Percentiles rank a stretch among this genome's conserved stretches.
Evolutionary conservation across 2,888 invertebrate species (phyloP).

Genomic region (Andrena dorsata): DNA sequence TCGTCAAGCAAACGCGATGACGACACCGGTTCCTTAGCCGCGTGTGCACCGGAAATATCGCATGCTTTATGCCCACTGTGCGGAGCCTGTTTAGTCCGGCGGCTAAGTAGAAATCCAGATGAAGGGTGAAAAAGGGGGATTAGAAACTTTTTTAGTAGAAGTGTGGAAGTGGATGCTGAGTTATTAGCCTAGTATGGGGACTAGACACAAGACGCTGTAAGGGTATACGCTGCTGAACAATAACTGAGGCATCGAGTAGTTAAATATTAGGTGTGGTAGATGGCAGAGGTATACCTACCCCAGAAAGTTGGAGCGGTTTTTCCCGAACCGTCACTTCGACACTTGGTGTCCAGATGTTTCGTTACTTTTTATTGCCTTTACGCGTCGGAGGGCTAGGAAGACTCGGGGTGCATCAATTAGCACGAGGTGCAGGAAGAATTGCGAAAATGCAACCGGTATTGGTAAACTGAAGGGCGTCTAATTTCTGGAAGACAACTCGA

Average conservation of each 20-base stretch:
- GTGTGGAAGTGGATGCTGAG: background rate
- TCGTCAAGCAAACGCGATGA: conserved; percentile 63
- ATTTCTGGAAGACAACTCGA: too few relatives aligned
- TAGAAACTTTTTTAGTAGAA: conserved; percentile 10
- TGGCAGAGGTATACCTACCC: too few relatives aligned
- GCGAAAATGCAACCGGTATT: too few relatives aligned
- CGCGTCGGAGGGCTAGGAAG: too few relatives aligned
- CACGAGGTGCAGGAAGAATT: too few relatives aligned
- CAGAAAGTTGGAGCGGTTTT: too few relatives aligned
- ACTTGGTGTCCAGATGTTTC: too few relatives aligned
- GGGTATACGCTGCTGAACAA: background rate
- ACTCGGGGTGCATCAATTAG: too few relatives aligned
- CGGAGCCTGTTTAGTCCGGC: background rate
- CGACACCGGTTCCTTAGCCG: conserved; percentile 43
- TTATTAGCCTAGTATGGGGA: conserved; percentile 3
- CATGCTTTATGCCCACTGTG: background rate
- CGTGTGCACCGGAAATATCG: conserved; percentile 35
- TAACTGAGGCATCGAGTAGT: background rate
- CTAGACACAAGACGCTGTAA: background rate
- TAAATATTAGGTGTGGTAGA: too few relatives aligned
- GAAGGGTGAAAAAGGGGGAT: conserved; percentile 18
- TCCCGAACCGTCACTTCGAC: too few relatives aligned
- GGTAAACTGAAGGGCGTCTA: too few relatives aligned
- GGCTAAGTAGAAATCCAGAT: conserved; percentile 25
- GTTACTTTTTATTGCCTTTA: too few relatives aligned